A percentile compares a stretch with the other conserved stretches of the same genome.
These are phyloP conservation scores for Aegotheles bennettii DNA, from an alignment of 2,113 vertebrate genomes.

Conservation along the genomic window DNA sequence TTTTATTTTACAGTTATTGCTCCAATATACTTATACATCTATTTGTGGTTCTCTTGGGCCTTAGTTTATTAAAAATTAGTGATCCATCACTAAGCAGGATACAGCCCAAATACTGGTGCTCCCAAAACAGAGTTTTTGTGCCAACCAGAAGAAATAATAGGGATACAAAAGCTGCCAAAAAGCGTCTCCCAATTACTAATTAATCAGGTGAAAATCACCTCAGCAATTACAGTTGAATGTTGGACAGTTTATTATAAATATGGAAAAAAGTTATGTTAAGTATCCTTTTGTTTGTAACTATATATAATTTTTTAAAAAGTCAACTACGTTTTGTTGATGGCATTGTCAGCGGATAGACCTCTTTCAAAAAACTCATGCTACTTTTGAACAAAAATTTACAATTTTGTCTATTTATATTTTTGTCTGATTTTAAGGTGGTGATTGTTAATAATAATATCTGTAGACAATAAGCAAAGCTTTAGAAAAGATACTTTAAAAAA, in stretches of 20 bases:
- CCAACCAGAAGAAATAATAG: conserved; percentile 71
- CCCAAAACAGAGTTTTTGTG: conserved; percentile 66
- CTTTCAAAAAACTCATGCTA: not conserved
- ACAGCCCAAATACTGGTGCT: conserved; percentile 68
- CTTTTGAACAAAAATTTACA: not conserved
- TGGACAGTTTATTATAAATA: conserved; percentile 63
- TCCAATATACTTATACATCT: conserved; percentile 61
- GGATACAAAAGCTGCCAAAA: conserved; percentile 77
- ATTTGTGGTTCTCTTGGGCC: conserved; percentile 45
- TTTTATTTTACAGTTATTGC: conserved; percentile 63
- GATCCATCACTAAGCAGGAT: conserved; percentile 75
- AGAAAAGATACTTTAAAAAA: not conserved
- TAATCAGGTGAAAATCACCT: conserved; percentile 73
- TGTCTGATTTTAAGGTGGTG: not conserved
- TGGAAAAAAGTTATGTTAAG: conserved; percentile 43
- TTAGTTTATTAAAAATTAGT: conserved; percentile 75
- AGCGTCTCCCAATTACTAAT: conserved; percentile 74
- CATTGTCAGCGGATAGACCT: not conserved
- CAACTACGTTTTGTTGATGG: not conserved
- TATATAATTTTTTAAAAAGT: not conserved
- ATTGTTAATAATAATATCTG: not conserved
- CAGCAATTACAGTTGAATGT: conserved; percentile 27
- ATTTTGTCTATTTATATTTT: not conserved
- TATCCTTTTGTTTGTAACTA: conserved; percentile 29
- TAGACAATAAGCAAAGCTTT: not conserved